Evolutionary conservation across 2,888 invertebrate species (phyloP).

Genomic region (Venustoraphidia nigricollis): DNA sequence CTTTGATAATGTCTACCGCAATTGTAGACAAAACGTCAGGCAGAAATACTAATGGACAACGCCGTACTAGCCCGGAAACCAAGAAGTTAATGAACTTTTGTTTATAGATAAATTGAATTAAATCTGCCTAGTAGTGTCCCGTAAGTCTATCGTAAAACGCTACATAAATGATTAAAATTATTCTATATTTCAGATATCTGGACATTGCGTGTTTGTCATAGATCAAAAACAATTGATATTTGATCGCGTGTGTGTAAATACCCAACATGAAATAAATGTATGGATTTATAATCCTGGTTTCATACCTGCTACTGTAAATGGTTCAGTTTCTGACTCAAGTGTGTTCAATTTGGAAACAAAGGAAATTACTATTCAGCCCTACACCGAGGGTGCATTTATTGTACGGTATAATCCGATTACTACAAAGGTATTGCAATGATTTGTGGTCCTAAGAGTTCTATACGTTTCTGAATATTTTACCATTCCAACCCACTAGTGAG

Average conservation of each 20-base stretch:
- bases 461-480: too few relatives aligned
- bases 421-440: constrained; percentile 22
- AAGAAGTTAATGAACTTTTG: too few relatives aligned
- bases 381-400: constrained; percentile 20
- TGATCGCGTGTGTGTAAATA: constrained; percentile 23
- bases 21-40: too few relatives aligned
- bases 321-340: constrained; percentile 12
- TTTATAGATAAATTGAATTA: background rate
- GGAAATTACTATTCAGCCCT: constrained; percentile 22
- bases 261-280: constrained; percentile 19
- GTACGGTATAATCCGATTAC: constrained; percentile 26
- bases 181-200: constrained; percentile 19
- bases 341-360: constrained; percentile 23
- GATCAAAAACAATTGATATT: constrained; percentile 25
- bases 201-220: constrained; percentile 23
- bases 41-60: too few relatives aligned
- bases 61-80: too few relatives aligned
- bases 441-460: too few relatives aligned
- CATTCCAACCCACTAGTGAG: too few relatives aligned
- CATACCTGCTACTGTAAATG: constrained; percentile 21
- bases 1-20: too few relatives aligned
- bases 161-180: background rate
- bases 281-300: constrained; percentile 25
- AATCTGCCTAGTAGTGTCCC: background rate
- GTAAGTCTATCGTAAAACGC: background rate